Evolutionary conservation across 2,113 vertebrate species (phyloP).

Genomic region (Edolisoma coerulescens): DNA sequence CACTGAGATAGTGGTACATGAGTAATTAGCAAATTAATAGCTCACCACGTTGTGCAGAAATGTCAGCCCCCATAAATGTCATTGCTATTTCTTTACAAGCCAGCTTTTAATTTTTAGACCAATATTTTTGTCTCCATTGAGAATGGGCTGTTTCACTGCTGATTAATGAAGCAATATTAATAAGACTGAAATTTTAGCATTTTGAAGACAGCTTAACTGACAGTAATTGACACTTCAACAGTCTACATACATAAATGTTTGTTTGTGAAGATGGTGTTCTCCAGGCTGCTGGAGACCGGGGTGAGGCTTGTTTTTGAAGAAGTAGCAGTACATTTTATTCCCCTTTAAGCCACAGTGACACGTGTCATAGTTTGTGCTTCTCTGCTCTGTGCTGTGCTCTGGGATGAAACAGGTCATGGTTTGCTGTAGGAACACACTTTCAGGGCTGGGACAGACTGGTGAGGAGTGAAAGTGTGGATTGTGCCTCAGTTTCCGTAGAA

Average conservation of each 20-base stretch:
- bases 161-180: not conserved
- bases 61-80: not conserved
- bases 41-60: not conserved
- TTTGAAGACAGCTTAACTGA: not conserved
- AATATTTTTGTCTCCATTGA: not conserved
- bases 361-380: too few species aligned
- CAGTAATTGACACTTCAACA: not conserved
- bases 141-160: not conserved
- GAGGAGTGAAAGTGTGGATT: not conserved
- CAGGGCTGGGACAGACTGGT: not conserved
- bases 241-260: not conserved
- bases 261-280: not conserved
- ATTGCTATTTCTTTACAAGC: not conserved
- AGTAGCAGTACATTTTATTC: not conserved
- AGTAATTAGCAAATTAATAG: slow-evolving; percentile 43
- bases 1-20: not conserved
- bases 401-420: not conserved
- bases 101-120: not conserved
- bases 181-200: not conserved
- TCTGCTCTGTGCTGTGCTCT: fast-evolving
- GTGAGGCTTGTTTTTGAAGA: not conserved
- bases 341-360: not conserved
- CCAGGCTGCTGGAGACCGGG: not conserved
- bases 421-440: not conserved
- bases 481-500: not conserved